Evolutionary conservation across 30 jellyfish, hydroid and myxozoan genomes (phyloP).

Genomic region (Hydractinia echinata): DNA sequence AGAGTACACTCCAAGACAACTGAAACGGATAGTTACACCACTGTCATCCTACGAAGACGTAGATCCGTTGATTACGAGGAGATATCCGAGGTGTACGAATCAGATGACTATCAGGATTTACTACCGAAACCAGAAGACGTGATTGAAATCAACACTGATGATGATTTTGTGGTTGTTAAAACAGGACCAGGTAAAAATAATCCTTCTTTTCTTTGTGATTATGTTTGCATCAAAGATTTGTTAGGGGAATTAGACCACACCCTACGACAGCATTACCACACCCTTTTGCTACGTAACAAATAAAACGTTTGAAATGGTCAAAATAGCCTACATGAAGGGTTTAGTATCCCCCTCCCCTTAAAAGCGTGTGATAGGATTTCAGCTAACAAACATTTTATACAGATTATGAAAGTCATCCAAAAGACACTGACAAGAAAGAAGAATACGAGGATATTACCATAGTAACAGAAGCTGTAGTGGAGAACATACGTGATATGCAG

Average conservation of each 20-base stretch:
- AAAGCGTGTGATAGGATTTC: no score
- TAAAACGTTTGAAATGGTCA: no score
- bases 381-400: no score
- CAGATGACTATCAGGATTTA: not conserved
- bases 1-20: not conserved
- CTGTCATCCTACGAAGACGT: not conserved
- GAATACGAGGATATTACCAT: conserved; percentile 6
- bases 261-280: no score
- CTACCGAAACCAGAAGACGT: not conserved
- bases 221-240: no score
- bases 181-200: not conserved
- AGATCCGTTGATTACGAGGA: not conserved
- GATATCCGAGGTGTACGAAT: not conserved
- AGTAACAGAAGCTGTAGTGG: conserved; percentile 2
- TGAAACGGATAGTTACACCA: conserved; percentile 3
- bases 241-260: no score
- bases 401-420: no score
- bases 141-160: not conserved
- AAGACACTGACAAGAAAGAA: not conserved
- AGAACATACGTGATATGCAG: conserved; percentile 6
- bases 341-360: no score
- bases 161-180: not conserved
- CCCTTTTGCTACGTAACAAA: no score
- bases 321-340: no score
- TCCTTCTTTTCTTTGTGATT: no score